phyloP scores from a whole-genome alignment of 2,113 vertebrate species.

The Dunckerocampus dactyliophorus region DNA sequence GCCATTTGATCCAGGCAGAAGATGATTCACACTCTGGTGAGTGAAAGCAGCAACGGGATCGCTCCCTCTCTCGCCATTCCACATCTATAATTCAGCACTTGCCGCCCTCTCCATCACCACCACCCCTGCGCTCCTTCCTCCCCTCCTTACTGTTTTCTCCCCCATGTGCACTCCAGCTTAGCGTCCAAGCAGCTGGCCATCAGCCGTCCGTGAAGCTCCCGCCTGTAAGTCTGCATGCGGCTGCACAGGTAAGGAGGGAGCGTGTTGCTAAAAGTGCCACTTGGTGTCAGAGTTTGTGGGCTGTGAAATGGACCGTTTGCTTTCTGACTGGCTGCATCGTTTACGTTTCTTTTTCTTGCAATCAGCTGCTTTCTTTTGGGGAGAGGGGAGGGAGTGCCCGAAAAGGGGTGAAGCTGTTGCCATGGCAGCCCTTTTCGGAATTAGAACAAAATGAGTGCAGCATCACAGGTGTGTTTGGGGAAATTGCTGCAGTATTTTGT shows the following conservation, averaged over 20 bases:
- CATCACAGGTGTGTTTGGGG: background rate
- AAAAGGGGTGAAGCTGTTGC: constrained; percentile 32
- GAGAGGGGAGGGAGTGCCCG: background rate
- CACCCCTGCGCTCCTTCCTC: background rate
- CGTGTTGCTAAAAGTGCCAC: constrained; percentile 17
- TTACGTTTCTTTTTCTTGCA: constrained; percentile 11
- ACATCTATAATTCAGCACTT: constrained; percentile 66
- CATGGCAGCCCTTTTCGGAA: constrained; percentile 28
- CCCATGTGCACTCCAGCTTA: constrained; percentile 27
- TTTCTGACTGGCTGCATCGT: constrained; percentile 32
- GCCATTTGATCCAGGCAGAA: constrained; percentile 61
- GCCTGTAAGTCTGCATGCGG: constrained; percentile 32
- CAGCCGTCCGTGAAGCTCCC: constrained; percentile 28
- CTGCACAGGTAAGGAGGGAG: constrained; percentile 43
- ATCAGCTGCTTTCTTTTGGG: constrained; percentile 3
- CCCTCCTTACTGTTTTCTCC: constrained; percentile 24
- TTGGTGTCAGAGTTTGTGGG: constrained; percentile 17
- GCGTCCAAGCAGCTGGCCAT: constrained; percentile 39
- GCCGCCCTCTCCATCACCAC: constrained; percentile 26
- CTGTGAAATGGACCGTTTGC: constrained; percentile 26
- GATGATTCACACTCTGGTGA: constrained; percentile 66
- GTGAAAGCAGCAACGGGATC: constrained; percentile 48
- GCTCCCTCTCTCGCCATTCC: constrained; percentile 29
- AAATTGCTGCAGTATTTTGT: background rate
- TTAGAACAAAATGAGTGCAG: constrained; percentile 1